A percentile compares a stretch with the other conserved stretches of the same genome.
Conservation (phyloP, 64 coral and sea anemone species). For the Catalaphyllia jardinei region DNA sequence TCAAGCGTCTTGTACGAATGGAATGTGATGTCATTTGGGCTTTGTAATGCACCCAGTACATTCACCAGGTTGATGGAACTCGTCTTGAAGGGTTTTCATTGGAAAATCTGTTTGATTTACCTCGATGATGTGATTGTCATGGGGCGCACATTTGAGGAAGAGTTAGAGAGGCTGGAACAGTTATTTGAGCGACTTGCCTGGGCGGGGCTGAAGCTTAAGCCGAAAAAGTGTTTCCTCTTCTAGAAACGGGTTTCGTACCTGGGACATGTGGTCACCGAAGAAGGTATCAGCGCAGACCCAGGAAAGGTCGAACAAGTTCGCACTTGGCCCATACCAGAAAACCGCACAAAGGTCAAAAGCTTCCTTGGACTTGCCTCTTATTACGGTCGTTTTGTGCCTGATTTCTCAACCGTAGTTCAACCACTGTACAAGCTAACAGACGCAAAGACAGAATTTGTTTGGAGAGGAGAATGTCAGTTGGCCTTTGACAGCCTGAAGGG, state of each 20-base stretch:
- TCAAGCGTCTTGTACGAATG: conserved; percentile 8
- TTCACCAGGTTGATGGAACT: conserved; percentile 16
- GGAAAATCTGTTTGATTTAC: conserved; percentile 15
- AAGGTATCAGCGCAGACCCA: not conserved
- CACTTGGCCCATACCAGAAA: conserved; percentile 6
- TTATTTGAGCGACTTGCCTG: not conserved
- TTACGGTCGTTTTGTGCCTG: not conserved
- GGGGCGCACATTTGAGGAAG: conserved; percentile 13
- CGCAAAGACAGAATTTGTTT: no score
- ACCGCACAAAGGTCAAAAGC: not conserved
- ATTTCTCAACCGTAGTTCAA: not conserved
- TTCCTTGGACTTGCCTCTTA: conserved; percentile 20
- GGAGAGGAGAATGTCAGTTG: no score
- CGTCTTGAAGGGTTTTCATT: conserved; percentile 9
- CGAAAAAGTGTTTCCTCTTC: conserved; percentile 1
- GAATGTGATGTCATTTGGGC: not conserved
- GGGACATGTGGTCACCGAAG: not conserved
- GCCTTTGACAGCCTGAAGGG: no score
- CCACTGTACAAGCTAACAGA: no score
- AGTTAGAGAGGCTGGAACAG: not conserved
- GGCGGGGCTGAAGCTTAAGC: conserved; percentile 6
- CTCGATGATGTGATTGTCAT: conserved; percentile 26
- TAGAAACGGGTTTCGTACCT: conserved; percentile 15
- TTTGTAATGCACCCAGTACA: conserved; percentile 19
- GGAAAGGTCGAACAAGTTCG: conserved; percentile 11